A percentile compares a stretch with the other conserved stretches of the same genome.
phyloP scores from a whole-genome alignment of 2,797 vertebrate species.

The Etheostoma nigrum region DNA sequence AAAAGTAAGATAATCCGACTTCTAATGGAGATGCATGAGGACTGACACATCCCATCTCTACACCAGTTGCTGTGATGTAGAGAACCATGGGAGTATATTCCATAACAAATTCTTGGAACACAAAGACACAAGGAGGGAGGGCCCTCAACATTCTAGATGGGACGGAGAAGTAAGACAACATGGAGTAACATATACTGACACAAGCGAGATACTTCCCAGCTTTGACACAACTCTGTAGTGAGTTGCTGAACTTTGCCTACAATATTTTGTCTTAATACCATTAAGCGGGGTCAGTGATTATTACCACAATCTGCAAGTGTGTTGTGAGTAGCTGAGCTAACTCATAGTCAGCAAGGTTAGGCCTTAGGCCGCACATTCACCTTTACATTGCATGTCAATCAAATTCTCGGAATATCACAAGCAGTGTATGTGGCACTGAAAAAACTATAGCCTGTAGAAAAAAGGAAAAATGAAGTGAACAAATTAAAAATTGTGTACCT shows the following conservation, averaged over 20 bases:
- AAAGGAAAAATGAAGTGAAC: neutral
- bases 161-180: constrained; percentile 13
- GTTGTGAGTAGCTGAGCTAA: neutral
- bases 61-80: constrained; percentile 34
- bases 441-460: constrained; percentile 17
- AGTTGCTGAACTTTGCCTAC: neutral
- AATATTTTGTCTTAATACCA: neutral
- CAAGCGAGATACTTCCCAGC: neutral
- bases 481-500: constrained; percentile 20
- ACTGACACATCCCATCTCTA: constrained; percentile 14
- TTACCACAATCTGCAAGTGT: neutral
- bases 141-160: neutral
- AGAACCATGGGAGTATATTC: constrained; percentile 4
- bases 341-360: neutral
- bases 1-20: constrained; percentile 17
- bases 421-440: neutral
- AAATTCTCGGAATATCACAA: constrained; percentile 17
- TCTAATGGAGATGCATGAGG: constrained; percentile 23
- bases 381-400: constrained; percentile 32
- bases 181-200: neutral
- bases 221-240: neutral
- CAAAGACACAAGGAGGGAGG: constrained; percentile 16
- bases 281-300: neutral
- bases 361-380: constrained; percentile 22
- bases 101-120: constrained; percentile 14